Evolutionary conservation across 2,888 invertebrate species (phyloP).

Genomic region (Lumbricus terrestris): DNA sequence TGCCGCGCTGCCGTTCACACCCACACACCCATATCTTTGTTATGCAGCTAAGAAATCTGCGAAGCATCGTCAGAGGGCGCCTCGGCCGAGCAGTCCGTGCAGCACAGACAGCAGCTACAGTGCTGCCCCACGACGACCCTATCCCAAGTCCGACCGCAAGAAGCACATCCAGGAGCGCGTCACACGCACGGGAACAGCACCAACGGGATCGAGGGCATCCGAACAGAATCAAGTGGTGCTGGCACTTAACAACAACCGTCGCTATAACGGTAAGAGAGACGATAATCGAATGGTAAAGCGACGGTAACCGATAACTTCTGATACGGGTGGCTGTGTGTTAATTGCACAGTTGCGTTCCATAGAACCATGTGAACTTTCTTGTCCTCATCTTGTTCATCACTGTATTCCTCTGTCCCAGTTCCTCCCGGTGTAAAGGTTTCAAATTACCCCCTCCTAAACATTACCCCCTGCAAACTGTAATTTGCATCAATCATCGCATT

Average conservation of each 20-base stretch:
- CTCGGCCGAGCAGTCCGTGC: conserved; percentile 56
- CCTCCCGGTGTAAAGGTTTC: no score
- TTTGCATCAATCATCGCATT: no score
- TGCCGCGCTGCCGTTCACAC: no score
- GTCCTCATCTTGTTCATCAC: no score
- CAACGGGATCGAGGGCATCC: background rate
- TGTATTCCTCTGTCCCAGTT: no score
- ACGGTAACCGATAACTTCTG: background rate
- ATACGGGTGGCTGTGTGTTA: no score
- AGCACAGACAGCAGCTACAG: conserved; percentile 59
- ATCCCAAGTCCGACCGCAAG: conserved; percentile 57
- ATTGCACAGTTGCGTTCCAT: no score
- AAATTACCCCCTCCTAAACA: no score
- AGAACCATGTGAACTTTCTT: no score
- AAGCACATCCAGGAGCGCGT: conserved; percentile 43
- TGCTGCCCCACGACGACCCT: conserved; percentile 52
- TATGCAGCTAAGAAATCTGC: conserved; percentile 17
- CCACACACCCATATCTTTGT: background rate
- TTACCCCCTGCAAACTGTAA: no score
- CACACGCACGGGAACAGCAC: background rate
- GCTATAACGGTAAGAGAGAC: conserved; percentile 4
- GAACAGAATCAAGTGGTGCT: background rate
- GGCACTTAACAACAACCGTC: conserved; percentile 7
- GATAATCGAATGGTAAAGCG: background rate
- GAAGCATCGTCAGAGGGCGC: conserved; percentile 37